A percentile compares a stretch with the other conserved stretches of the same genome.
Conservation (phyloP, 2,888 invertebrate species). For the Sinhomidia bicolor region DNA sequence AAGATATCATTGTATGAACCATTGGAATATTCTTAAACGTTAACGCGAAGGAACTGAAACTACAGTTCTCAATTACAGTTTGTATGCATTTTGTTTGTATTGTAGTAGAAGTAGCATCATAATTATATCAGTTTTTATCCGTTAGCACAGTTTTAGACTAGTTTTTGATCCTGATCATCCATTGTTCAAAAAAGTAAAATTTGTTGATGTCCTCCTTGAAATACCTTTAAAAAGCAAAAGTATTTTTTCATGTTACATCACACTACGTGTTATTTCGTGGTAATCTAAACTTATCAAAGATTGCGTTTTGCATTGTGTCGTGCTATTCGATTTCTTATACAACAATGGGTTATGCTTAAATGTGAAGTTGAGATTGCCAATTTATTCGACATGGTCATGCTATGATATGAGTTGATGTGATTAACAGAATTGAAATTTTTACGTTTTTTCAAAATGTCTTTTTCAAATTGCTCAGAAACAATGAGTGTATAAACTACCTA, state of each 20-base stretch:
- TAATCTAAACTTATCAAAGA: too few relatives aligned
- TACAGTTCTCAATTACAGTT: constrained; percentile 18
- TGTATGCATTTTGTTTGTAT: constrained; percentile 18
- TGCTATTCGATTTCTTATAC: too few relatives aligned
- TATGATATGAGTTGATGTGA: too few relatives aligned
- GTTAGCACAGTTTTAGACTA: constrained; percentile 69
- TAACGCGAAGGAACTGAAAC: constrained; percentile 27
- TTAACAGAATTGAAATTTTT: too few relatives aligned
- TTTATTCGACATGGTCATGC: too few relatives aligned
- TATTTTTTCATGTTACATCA: background rate
- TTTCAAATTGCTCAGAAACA: too few relatives aligned
- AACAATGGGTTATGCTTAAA: too few relatives aligned
- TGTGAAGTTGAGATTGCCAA: too few relatives aligned
- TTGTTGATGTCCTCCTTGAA: background rate
- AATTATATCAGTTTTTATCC: constrained; percentile 36
- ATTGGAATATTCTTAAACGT: constrained; percentile 29
- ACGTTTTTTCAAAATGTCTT: too few relatives aligned
- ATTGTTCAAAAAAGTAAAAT: constrained; percentile 13
- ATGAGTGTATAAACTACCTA: too few relatives aligned
- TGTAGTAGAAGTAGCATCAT: constrained; percentile 27
- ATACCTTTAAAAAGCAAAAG: constrained; percentile 12
- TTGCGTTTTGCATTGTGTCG: too few relatives aligned
- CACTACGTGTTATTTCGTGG: too few relatives aligned
- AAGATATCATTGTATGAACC: constrained; percentile 54
- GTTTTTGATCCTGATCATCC: constrained; percentile 57